Conservation (phyloP, 2,888 invertebrate species). For the Eupeodes latifasciatus region DNA sequence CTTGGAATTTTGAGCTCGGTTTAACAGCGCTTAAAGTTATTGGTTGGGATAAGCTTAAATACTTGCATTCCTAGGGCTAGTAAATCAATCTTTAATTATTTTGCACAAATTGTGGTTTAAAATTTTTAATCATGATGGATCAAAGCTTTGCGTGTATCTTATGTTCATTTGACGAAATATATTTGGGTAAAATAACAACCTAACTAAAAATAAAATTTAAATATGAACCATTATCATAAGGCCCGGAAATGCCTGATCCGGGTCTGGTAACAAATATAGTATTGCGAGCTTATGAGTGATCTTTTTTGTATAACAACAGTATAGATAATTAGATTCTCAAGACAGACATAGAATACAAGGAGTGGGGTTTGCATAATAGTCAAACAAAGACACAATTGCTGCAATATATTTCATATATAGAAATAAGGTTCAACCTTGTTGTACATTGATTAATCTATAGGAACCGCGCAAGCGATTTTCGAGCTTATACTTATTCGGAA, state of each 20-base stretch:
- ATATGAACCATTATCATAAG: no score
- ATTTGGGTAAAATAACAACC: no score
- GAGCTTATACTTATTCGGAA: slow-evolving; percentile 33
- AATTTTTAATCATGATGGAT: no score
- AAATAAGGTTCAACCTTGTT: slow-evolving; percentile 73
- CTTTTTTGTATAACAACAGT: slow-evolving; percentile 59
- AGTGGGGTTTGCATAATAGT: not conserved
- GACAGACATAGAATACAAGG: not conserved
- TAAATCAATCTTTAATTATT: no score
- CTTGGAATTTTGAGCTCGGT: no score
- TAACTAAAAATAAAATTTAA: no score
- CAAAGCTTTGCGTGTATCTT: no score
- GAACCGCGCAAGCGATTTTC: slow-evolving; percentile 69
- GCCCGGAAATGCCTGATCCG: not conserved
- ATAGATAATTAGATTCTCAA: slow-evolving; percentile 57
- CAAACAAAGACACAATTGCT: slow-evolving; percentile 21
- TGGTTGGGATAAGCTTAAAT: no score
- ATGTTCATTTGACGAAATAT: no score
- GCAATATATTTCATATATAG: slow-evolving; percentile 69
- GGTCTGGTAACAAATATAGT: not conserved
- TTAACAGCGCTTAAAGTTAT: no score
- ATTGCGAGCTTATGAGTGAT: slow-evolving; percentile 38
- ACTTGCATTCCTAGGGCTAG: no score
- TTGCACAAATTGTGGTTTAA: no score
- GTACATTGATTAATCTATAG: slow-evolving; percentile 64